These are phyloP conservation scores for Chromobotia macracanthus DNA, from an alignment of 2,797 vertebrate species.

Conservation along the genomic window DNA sequence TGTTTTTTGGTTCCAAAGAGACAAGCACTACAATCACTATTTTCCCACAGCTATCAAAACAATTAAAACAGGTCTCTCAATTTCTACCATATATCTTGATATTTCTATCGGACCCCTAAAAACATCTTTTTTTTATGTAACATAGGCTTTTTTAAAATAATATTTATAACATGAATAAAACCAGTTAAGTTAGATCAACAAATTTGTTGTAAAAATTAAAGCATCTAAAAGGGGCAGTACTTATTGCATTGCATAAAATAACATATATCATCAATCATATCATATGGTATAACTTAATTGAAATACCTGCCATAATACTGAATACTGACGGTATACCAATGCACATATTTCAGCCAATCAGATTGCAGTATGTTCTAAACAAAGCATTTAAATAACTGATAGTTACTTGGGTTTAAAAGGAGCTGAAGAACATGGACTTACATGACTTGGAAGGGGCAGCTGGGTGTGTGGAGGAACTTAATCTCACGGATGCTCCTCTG, in stretches of 20 bases:
- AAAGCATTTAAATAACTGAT: too few relatives aligned
- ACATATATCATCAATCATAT: too few relatives aligned
- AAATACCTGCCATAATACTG: too few relatives aligned
- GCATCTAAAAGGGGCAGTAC: too few relatives aligned
- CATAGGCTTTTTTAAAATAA: background rate
- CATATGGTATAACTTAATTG: too few relatives aligned
- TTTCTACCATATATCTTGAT: background rate
- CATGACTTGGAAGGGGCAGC: slow-evolving; percentile 87
- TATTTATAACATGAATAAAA: background rate
- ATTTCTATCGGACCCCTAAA: background rate
- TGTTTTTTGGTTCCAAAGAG: slow-evolving; percentile 34
- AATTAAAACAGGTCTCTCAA: background rate
- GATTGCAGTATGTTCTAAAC: too few relatives aligned
- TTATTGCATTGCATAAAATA: too few relatives aligned
- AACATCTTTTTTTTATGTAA: background rate
- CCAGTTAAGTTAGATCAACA: background rate
- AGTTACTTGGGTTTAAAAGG: background rate
- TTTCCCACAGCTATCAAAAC: slow-evolving; percentile 15
- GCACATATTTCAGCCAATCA: too few relatives aligned
- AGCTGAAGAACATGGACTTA: slow-evolving; percentile 65
- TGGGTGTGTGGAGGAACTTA: slow-evolving; percentile 84
- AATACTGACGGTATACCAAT: too few relatives aligned
- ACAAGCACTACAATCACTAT: background rate
- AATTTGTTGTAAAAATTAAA: background rate
- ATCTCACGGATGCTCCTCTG: slow-evolving; percentile 82